Evolutionary conservation across 2,113 vertebrate species (phyloP), one percentile per base, ranked within the genome.

Genomic region (Girardinichthys multiradiatus): DNA sequence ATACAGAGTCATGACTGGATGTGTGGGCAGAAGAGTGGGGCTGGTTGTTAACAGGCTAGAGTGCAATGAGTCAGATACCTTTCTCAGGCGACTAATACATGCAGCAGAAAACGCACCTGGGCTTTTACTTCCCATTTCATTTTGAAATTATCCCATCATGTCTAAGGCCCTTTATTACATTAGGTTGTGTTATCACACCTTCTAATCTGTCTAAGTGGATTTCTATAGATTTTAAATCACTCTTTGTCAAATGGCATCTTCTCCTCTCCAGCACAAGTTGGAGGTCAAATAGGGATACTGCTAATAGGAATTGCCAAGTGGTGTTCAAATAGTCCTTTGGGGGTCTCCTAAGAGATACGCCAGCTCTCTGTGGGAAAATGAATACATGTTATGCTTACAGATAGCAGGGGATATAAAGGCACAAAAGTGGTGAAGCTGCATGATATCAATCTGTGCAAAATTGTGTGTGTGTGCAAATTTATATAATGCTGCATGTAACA

Each of bases 131-230:
- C 63, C 39, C 57, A 15, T 62, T 59, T 24, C 33, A 31, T 70
- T 11, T 74, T 11, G 12, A 30, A 48, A 60, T 21, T 30, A 26
- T 11, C 35, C 27, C 39, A 2, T 57, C 26, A 59, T 60, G 8
- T 4, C n/a, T 3, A 26, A 6, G 35, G 42, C 2, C 1, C 7
- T 14, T 57, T 57, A 62, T 72, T 33, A n/a, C 11, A 31, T 68
- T 37, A 65, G 26, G 27, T 14, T 63, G 70, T 66, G 57, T 57
- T 37, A 31, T 68, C 61, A 59, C 65, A 54, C 66, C 15, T 21
- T 54, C 0, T 0, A 35, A 57, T 30, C 39, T n/a, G 0, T 28
- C n/a, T 62, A 27, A 76, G 17, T 24, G 0, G 10, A 59, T 83
- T 60, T 0, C 33, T 29, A 61, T 70, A 10, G 35, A 72, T 78